Conservation (phyloP, 1,140 invertebrate species). For the Melipona quadrifasciata region DNA sequence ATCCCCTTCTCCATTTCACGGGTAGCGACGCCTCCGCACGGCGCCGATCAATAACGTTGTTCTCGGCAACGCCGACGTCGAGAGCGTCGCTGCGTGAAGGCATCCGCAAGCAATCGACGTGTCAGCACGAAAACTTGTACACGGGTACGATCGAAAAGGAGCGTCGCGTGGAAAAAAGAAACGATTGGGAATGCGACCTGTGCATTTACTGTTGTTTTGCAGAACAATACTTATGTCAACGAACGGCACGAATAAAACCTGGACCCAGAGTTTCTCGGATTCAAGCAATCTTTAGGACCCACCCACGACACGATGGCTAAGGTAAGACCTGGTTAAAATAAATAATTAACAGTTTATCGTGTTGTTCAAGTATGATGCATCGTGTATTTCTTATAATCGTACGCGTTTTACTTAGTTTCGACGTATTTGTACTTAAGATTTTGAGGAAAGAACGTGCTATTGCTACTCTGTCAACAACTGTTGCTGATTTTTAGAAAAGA, state of each 20-base stretch:
- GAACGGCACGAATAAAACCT: neutral
- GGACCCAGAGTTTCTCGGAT: constrained; percentile 20
- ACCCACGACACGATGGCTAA: constrained; percentile 64
- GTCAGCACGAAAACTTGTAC: constrained; percentile 46
- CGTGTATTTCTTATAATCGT: neutral
- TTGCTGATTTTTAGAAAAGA: constrained; percentile 26
- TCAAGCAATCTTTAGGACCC: constrained; percentile 49
- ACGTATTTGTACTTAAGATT: neutral
- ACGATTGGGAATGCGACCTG: constrained; percentile 39
- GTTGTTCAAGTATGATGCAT: neutral
- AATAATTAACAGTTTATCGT: neutral
- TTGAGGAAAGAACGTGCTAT: neutral
- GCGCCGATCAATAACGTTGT: constrained; percentile 67
- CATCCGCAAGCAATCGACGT: constrained; percentile 57
- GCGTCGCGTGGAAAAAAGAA: constrained; percentile 28
- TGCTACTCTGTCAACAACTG: constrained; percentile 41
- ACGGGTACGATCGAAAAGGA: constrained; percentile 40
- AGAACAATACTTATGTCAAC: constrained; percentile 38
- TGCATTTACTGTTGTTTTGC: constrained; percentile 3
- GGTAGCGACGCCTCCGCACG: constrained; percentile 61
- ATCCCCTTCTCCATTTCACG: constrained; percentile 40
- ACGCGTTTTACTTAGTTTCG: neutral
- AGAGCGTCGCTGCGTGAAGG: constrained; percentile 57
- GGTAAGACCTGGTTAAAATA: constrained; percentile 49
- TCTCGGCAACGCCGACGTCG: constrained; percentile 62